These are phyloP conservation scores for Cabera pusaria DNA, from an alignment of 2,888 invertebrate genomes.

Conservation along the genomic window DNA sequence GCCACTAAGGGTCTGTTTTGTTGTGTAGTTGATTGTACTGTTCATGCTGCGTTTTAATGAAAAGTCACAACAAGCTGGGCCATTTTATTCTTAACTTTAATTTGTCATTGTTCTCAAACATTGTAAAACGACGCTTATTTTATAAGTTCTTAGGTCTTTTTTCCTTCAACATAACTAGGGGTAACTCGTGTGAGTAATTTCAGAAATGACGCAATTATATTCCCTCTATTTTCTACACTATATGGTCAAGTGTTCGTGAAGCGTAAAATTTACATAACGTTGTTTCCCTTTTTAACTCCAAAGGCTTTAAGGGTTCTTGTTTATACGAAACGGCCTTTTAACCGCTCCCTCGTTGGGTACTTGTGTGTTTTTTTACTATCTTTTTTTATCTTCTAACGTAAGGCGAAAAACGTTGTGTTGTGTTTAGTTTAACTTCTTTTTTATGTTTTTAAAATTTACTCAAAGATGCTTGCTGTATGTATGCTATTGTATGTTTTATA, in stretches of 20 bases:
- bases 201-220: conserved; percentile 68
- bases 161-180: conserved; percentile 49
- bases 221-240: conserved; percentile 50
- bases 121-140: conserved; percentile 38
- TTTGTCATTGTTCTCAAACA: conserved; percentile 33
- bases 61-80: conserved; percentile 44
- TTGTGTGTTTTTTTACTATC: conserved; percentile 36
- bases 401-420: conserved; percentile 15
- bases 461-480: too few species aligned
- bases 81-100: conserved; percentile 49
- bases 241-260: conserved; percentile 53
- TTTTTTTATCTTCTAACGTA: conserved; percentile 27
- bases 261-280: conserved; percentile 54
- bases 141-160: conserved; percentile 30
- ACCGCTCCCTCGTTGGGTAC: conserved; percentile 29
- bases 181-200: conserved; percentile 52
- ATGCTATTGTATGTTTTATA: too few species aligned
- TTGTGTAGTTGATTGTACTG: too few species aligned
- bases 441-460: too few species aligned
- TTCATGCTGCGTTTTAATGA: conserved; percentile 35
- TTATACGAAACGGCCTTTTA: conserved; percentile 36
- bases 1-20: too few species aligned
- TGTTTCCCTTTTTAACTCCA: conserved; percentile 40
- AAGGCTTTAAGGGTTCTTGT: conserved; percentile 36
- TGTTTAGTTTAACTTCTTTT: conserved; percentile 17